Evolutionary conservation across 1,140 invertebrate genomes (phyloP).

Genomic region (Heliconius hewitsoni): DNA sequence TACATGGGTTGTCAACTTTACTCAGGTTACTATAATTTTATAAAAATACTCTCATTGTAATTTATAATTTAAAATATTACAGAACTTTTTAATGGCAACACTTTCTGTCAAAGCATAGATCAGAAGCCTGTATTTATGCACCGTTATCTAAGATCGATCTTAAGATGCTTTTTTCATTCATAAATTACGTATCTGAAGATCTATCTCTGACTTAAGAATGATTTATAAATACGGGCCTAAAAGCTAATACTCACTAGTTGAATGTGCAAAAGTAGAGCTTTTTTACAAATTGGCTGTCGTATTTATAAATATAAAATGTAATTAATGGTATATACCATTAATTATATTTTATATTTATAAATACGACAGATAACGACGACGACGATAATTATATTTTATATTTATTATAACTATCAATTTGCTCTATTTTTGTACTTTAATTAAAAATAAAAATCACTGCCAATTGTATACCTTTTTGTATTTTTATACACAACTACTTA

Average conservation of each 20-base stretch:
- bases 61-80: conserved; percentile 4
- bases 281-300: conserved; percentile 33
- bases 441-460: conserved; percentile 30
- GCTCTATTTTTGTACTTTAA: conserved; percentile 29
- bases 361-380: too few relatives aligned
- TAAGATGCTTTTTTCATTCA: too few relatives aligned
- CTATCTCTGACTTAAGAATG: too few relatives aligned
- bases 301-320: conserved; percentile 29
- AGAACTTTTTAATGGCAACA: background rate
- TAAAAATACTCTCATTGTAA: conserved; percentile 1
- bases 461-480: conserved; percentile 30
- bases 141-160: too few relatives aligned
- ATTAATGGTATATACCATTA: background rate
- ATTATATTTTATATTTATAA: too few relatives aligned
- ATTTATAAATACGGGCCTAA: too few relatives aligned
- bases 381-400: too few relatives aligned
- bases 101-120: background rate
- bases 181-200: too few relatives aligned
- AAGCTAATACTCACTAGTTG: conserved; percentile 14
- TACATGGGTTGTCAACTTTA: background rate
- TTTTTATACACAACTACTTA: conserved; percentile 17
- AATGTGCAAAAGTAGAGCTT: conserved; percentile 22
- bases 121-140: too few relatives aligned
- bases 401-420: conserved; percentile 12
- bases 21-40: background rate